These are phyloP conservation scores for Archocentrus centrarchus DNA, from an alignment of 2,113 vertebrate genomes.

Conservation along the genomic window DNA sequence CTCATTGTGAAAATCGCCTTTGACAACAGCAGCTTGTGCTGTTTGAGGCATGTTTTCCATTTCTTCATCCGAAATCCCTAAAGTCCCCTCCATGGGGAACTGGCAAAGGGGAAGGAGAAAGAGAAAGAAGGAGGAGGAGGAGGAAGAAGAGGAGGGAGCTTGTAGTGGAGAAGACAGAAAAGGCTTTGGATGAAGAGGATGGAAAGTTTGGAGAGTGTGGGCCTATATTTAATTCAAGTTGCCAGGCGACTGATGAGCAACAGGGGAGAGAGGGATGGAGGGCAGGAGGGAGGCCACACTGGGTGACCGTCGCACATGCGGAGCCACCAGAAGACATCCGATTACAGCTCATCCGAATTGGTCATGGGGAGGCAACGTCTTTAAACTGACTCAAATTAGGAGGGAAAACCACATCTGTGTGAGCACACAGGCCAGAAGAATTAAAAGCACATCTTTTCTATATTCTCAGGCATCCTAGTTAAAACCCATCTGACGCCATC, in stretches of 20 bases:
- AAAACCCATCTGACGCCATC: not conserved
- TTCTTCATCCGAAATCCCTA: constrained; percentile 79
- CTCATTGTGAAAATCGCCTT: constrained; percentile 76
- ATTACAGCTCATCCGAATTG: constrained; percentile 3
- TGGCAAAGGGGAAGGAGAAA: constrained; percentile 40
- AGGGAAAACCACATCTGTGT: constrained; percentile 36
- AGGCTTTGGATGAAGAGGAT: constrained; percentile 77
- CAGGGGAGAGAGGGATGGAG: constrained; percentile 72
- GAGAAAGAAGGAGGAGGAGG: constrained; percentile 10
- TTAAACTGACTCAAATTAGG: not conserved
- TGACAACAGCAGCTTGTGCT: constrained; percentile 77
- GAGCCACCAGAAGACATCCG: constrained; percentile 18
- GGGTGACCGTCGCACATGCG: constrained; percentile 47
- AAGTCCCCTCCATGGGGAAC: constrained; percentile 72
- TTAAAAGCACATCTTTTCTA: constrained; percentile 8
- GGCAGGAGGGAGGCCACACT: constrained; percentile 66
- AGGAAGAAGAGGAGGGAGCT: constrained; percentile 9
- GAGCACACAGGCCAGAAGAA: constrained; percentile 5
- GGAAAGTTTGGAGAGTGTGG: constrained; percentile 81
- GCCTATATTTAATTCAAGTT: constrained; percentile 85
- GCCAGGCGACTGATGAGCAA: constrained; percentile 79
- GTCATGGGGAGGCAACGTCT: constrained; percentile 5
- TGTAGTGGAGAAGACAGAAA: constrained; percentile 63
- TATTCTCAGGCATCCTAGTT: not conserved
- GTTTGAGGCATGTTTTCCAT: constrained; percentile 84